phyloP scores from a whole-genome alignment of 1,140 invertebrate genomes.

The Drosophila arizonae region DNA sequence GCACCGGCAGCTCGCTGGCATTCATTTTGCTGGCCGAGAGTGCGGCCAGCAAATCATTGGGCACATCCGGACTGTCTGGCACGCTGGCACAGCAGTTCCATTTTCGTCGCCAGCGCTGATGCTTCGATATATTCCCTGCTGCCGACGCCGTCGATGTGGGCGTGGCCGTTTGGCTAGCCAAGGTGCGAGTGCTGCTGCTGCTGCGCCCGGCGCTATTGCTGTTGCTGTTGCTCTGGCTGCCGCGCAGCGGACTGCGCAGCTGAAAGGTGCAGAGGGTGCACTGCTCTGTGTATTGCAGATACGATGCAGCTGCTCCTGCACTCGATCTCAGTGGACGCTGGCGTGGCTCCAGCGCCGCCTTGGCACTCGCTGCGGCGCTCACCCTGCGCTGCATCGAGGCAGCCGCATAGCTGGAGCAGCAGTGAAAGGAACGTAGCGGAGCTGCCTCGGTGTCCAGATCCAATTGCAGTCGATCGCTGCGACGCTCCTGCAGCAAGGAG shows the following conservation, averaged over 20 bases:
- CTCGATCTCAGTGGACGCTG: conserved; percentile 25
- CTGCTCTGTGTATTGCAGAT: conserved; percentile 78
- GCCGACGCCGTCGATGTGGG: conserved; percentile 49
- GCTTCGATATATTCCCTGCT: conserved; percentile 76
- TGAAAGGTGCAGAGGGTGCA: conserved; percentile 81
- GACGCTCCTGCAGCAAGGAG: conserved; percentile 70
- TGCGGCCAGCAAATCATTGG: conserved; percentile 75
- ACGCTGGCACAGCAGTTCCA: conserved; percentile 85
- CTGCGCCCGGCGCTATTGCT: conserved; percentile 55
- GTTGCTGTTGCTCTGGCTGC: conserved; percentile 19
- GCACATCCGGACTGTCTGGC: conserved; percentile 84
- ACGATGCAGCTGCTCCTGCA: conserved; percentile 54
- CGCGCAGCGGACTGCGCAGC: conserved; percentile 51
- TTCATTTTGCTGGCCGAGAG: conserved; percentile 59
- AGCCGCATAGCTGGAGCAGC: conserved; percentile 75
- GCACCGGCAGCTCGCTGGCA: conserved; percentile 69
- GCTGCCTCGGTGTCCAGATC: conserved; percentile 22
- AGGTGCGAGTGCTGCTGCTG: conserved; percentile 59
- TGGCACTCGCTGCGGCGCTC: conserved; percentile 57
- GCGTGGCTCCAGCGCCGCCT: conserved; percentile 54
- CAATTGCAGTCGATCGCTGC: conserved; percentile 29
- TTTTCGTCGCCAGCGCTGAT: conserved; percentile 83
- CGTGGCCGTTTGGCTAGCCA: conserved; percentile 57
- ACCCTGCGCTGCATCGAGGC: conserved; percentile 66
- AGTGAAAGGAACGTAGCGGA: conserved; percentile 68